Conservation (phyloP, 2,113 vertebrate species). For the Thalassoma bifasciatum region DNA sequence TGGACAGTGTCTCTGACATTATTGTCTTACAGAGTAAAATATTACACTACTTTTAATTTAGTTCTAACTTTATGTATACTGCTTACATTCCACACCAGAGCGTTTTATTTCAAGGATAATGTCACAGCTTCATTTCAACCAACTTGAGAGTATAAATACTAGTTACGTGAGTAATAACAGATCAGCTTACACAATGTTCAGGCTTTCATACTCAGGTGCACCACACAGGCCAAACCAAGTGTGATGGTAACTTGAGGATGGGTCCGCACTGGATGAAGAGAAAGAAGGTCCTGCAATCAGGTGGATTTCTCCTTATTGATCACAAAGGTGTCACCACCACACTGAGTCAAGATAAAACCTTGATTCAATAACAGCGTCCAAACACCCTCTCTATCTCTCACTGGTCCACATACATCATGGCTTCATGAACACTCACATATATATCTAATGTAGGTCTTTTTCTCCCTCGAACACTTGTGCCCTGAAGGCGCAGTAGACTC, state of each 20-base stretch:
- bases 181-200: background rate
- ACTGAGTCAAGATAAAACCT: constrained; percentile 62
- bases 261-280: constrained; percentile 33
- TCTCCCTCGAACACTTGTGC: constrained; percentile 4
- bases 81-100: too few species aligned
- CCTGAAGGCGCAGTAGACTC: constrained; percentile 70
- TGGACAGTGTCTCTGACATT: constrained; percentile 4
- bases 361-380: constrained; percentile 56
- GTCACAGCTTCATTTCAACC: too few species aligned
- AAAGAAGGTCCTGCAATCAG: constrained; percentile 33
- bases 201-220: background rate
- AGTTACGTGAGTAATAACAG: background rate
- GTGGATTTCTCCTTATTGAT: constrained; percentile 72
- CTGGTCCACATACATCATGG: constrained; percentile 41
- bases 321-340: constrained; percentile 50
- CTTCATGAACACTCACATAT: constrained; percentile 34
- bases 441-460: background rate
- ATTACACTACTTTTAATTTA: background rate
- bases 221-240: constrained; percentile 1
- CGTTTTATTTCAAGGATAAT: too few species aligned
- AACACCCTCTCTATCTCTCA: constrained; percentile 26
- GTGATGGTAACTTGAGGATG: constrained; percentile 4
- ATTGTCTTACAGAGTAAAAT: background rate
- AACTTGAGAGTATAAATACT: too few species aligned
- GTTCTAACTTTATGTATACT: background rate